These are phyloP conservation scores for Circaetus gallicus DNA, from an alignment of 2,113 vertebrate genomes.

Conservation along the genomic window DNA sequence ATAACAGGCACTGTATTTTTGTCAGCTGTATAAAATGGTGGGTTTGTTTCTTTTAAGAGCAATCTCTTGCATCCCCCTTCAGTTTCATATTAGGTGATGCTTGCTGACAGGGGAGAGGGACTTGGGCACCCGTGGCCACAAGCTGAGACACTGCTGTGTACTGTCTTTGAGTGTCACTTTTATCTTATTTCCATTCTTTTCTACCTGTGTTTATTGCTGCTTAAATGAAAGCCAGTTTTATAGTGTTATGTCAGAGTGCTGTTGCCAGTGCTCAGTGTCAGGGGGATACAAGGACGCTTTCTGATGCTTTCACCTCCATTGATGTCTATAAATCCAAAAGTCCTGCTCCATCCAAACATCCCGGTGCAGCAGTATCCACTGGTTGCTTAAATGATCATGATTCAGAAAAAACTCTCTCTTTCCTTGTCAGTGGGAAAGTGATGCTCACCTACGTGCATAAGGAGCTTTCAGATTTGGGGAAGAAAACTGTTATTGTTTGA, in stretches of 20 bases:
- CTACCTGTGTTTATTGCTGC: background rate
- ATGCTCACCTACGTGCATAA: accelerated
- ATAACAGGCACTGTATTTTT: background rate
- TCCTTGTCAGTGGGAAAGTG: background rate
- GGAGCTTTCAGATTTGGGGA: background rate
- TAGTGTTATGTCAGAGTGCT: background rate
- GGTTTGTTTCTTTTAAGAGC: background rate
- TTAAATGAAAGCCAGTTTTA: background rate
- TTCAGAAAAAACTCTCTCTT: background rate
- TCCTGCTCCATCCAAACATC: background rate
- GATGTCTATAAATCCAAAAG: background rate
- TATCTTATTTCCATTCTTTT: background rate
- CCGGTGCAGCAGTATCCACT: background rate
- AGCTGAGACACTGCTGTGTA: background rate
- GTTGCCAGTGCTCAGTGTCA: background rate
- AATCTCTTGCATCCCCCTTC: background rate
- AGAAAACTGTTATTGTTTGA: background rate
- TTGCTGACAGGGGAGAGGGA: background rate
- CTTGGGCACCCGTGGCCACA: background rate
- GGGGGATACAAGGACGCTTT: background rate
- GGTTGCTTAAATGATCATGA: background rate
- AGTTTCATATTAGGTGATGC: background rate
- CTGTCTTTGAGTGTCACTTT: background rate
- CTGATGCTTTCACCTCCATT: background rate
- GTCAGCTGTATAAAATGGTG: background rate